phyloP scores from a whole-genome alignment of 2,797 vertebrate genomes.

The Periparus ater region DNA sequence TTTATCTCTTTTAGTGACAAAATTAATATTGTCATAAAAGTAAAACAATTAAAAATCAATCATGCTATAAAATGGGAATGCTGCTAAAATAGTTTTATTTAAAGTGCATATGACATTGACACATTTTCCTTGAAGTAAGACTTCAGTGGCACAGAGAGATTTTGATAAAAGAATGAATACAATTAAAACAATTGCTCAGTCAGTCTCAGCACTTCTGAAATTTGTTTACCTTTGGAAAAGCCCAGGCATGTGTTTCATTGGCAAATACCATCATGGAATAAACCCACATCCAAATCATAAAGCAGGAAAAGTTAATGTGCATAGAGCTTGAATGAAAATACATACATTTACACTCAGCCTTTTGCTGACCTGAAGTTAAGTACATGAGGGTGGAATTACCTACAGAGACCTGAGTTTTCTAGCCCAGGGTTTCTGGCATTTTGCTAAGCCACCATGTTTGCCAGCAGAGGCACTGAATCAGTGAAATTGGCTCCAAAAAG shows the following conservation, averaged over 20 bases:
- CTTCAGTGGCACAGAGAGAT: not conserved
- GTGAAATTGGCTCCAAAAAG: not conserved
- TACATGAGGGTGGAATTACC: not conserved
- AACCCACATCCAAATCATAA: not conserved
- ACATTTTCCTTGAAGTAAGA: not conserved
- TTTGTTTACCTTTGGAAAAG: slow-evolving; percentile 5
- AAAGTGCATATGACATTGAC: not conserved
- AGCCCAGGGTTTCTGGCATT: not conserved
- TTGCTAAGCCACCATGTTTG: not conserved
- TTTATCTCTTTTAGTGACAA: not conserved
- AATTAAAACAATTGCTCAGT: not conserved
- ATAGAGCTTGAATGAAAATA: not conserved
- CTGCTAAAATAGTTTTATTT: not conserved
- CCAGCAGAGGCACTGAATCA: not conserved
- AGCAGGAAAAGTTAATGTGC: not conserved
- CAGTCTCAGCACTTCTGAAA: not conserved
- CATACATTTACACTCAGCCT: not conserved
- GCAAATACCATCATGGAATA: not conserved
- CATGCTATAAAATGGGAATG: not conserved
- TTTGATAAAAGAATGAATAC: not conserved
- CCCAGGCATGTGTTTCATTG: not conserved
- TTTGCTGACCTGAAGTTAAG: not conserved
- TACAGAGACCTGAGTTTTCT: not conserved
- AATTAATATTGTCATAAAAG: not conserved
- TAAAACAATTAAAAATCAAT: slow-evolving; percentile 16